Evolutionary conservation across 2,113 vertebrate species (phyloP).

Genomic region (Chloropsis cyanopogon): DNA sequence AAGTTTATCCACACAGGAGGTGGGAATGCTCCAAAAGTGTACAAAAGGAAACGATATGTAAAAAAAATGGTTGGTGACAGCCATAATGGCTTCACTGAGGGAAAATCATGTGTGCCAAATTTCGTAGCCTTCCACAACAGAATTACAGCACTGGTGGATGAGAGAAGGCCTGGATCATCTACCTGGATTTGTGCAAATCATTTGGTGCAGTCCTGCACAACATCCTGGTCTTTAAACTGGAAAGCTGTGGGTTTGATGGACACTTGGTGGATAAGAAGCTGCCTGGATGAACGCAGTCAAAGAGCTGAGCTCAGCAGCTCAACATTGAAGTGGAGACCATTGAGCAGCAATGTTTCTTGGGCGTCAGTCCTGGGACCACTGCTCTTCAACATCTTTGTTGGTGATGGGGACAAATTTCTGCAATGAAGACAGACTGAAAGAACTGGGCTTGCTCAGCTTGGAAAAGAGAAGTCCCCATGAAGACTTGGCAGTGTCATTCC

Average conservation of each 20-base stretch:
- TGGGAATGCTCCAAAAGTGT: not conserved
- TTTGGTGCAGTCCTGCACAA: not conserved
- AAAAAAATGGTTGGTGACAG: not conserved
- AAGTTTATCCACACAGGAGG: not conserved
- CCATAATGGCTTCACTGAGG: not conserved
- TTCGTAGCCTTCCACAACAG: not conserved
- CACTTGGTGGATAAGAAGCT: not conserved
- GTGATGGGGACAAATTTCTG: not conserved
- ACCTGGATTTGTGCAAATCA: not conserved
- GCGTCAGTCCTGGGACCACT: no score
- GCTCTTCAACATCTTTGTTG: not conserved
- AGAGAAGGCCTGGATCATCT: not conserved
- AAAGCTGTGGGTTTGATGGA: not conserved
- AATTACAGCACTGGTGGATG: not conserved
- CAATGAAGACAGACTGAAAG: not conserved
- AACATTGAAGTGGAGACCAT: rapidly evolving
- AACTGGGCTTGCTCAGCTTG: not conserved
- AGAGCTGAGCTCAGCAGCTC: not conserved
- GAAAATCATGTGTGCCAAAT: not conserved
- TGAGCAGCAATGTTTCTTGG: not conserved
- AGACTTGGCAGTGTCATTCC: not conserved
- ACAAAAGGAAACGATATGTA: not conserved
- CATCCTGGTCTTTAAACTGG: not conserved
- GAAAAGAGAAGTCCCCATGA: not conserved
- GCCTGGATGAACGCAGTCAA: rapidly evolving